These are phyloP conservation scores for Dasypolia templi DNA, from an alignment of 2,888 invertebrate species.

Conservation along the genomic window DNA sequence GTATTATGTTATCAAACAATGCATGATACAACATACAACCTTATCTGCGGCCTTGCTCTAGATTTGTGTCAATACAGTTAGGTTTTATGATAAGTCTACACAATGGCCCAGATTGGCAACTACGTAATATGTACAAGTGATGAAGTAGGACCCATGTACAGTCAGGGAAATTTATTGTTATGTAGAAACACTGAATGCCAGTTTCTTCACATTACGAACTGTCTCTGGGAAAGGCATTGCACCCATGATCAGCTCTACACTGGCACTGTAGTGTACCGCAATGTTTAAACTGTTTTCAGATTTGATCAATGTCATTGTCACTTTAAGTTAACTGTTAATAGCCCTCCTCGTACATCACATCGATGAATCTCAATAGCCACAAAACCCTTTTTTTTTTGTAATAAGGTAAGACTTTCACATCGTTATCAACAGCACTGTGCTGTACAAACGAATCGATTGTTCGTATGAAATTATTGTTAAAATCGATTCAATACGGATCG, in stretches of 20 bases:
- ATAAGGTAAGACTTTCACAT: neutral
- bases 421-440: slow-evolving; percentile 38
- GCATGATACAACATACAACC: slow-evolving; percentile 24
- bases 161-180: neutral
- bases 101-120: neutral
- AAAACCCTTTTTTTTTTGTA: neutral
- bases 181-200: neutral
- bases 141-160: neutral
- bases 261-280: neutral
- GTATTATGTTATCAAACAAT: slow-evolving; percentile 56
- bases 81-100: slow-evolving; percentile 14
- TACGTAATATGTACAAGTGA: neutral
- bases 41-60: slow-evolving; percentile 61
- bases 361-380: neutral
- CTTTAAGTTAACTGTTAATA: no score
- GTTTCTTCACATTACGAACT: neutral
- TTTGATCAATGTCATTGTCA: neutral
- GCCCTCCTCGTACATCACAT: neutral
- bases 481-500: slow-evolving; percentile 44
- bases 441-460: slow-evolving; percentile 41
- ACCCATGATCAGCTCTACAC: neutral
- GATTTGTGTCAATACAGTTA: slow-evolving; percentile 48
- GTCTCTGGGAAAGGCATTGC: no score
- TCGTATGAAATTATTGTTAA: slow-evolving; percentile 44
- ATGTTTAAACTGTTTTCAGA: neutral